These are phyloP conservation scores for Listrodromus nycthemerus DNA, from an alignment of 2,888 invertebrate genomes.

Conservation along the genomic window DNA sequence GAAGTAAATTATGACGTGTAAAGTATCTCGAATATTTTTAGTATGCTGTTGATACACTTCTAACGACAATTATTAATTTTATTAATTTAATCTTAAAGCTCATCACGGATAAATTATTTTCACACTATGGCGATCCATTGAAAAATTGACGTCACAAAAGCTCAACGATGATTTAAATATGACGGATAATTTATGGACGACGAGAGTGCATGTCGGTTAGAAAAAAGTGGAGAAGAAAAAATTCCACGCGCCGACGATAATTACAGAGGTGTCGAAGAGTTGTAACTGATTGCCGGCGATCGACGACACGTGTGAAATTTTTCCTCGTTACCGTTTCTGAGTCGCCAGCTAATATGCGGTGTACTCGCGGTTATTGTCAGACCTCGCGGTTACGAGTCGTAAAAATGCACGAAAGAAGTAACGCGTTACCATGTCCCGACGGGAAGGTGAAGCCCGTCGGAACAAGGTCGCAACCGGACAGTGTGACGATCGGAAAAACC, in stretches of 20 bases:
- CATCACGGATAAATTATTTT: too few species aligned
- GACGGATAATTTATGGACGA: too few species aligned
- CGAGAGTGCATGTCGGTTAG: too few species aligned
- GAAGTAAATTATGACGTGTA: too few species aligned
- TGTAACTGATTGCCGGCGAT: neutral
- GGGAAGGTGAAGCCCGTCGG: constrained; percentile 47
- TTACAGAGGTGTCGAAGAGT: neutral
- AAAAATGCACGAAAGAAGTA: constrained; percentile 44
- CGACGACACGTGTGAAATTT: constrained; percentile 2
- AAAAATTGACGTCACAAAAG: too few species aligned
- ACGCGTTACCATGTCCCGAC: constrained; percentile 42
- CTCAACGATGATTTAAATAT: too few species aligned
- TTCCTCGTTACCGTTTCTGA: neutral
- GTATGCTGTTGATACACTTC: too few species aligned
- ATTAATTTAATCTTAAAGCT: too few species aligned
- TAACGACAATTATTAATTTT: too few species aligned
- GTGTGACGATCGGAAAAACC: constrained; percentile 61
- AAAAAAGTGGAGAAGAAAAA: neutral
- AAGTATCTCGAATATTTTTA: too few species aligned
- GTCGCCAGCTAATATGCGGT: neutral
- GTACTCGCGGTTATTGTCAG: neutral
- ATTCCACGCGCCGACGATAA: neutral
- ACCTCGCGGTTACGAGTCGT: neutral
- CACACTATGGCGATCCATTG: too few species aligned
- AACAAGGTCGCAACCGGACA: constrained; percentile 52